Conservation (phyloP, 1,140 invertebrate genomes). For the Nasonia vitripennis region DNA sequence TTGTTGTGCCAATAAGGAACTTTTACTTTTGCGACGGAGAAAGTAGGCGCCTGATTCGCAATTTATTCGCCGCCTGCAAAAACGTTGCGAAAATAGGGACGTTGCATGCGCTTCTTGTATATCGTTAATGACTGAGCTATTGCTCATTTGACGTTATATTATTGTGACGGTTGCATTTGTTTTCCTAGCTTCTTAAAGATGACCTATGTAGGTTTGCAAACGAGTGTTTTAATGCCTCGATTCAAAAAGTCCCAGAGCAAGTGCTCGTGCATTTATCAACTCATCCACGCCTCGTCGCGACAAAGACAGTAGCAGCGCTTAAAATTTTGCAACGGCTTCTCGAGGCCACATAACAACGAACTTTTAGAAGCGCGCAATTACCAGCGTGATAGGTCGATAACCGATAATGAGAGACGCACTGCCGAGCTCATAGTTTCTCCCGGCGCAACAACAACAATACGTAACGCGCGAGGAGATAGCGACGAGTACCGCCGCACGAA, state of each 20-base stretch:
- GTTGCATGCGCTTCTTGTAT: background rate
- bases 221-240: no score
- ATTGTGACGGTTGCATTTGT: no score
- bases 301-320: background rate
- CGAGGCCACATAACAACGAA: background rate
- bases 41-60: constrained; percentile 56
- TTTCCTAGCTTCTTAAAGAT: no score
- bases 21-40: constrained; percentile 68
- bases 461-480: background rate
- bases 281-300: no score
- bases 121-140: background rate
- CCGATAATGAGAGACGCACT: constrained; percentile 50
- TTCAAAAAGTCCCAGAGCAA: no score
- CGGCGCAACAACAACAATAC: constrained; percentile 28
- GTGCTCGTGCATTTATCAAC: no score
- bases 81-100: constrained; percentile 20
- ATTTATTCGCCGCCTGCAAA: constrained; percentile 48
- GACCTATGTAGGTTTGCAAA: no score
- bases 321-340: background rate
- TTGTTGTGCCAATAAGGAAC: constrained; percentile 51
- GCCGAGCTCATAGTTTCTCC: constrained; percentile 40
- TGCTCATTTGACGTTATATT: no score
- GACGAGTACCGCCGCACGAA: background rate
- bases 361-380: constrained; percentile 21
- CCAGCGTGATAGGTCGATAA: constrained; percentile 48